A percentile compares a stretch with the other conserved stretches of the same genome.
These are phyloP conservation scores for Fragum whitleyi DNA, from an alignment of 2,888 invertebrate species.

Conservation along the genomic window DNA sequence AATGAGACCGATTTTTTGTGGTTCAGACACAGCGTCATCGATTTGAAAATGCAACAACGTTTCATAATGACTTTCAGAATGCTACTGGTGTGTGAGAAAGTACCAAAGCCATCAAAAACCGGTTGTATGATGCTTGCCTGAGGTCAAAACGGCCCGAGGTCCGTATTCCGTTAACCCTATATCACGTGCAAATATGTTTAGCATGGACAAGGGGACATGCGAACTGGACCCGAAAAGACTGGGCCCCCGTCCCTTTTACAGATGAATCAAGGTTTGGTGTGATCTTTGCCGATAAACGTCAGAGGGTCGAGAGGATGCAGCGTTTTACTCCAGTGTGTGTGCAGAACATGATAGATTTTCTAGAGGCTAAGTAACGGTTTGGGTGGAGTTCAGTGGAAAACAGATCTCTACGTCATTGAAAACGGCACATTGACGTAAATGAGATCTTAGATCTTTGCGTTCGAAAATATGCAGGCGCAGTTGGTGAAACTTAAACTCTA, in stretches of 20 bases:
- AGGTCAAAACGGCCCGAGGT: not conserved
- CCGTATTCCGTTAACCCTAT: not conserved
- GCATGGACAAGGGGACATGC: constrained; percentile 17
- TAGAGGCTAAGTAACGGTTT: no score
- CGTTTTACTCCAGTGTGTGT: constrained; percentile 12
- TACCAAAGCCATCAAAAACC: constrained; percentile 6
- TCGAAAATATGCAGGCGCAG: constrained; percentile 31
- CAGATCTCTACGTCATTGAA: no score
- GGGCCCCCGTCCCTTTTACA: constrained; percentile 20
- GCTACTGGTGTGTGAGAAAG: no score
- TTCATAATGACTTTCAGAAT: no score
- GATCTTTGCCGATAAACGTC: constrained; percentile 11
- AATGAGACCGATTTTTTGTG: no score
- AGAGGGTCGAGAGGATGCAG: constrained; percentile 17
- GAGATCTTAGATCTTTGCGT: constrained; percentile 22
- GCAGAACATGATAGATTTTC: not conserved
- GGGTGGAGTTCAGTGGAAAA: no score
- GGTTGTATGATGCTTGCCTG: constrained; percentile 21
- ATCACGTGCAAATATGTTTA: not conserved
- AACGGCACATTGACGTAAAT: no score
- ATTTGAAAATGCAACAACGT: no score
- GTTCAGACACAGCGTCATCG: no score
- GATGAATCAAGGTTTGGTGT: constrained; percentile 29
- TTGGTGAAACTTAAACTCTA: constrained; percentile 35
- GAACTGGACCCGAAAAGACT: constrained; percentile 14